Conservation (phyloP, 1,140 invertebrate species). For the Drosophila asahinai region DNA sequence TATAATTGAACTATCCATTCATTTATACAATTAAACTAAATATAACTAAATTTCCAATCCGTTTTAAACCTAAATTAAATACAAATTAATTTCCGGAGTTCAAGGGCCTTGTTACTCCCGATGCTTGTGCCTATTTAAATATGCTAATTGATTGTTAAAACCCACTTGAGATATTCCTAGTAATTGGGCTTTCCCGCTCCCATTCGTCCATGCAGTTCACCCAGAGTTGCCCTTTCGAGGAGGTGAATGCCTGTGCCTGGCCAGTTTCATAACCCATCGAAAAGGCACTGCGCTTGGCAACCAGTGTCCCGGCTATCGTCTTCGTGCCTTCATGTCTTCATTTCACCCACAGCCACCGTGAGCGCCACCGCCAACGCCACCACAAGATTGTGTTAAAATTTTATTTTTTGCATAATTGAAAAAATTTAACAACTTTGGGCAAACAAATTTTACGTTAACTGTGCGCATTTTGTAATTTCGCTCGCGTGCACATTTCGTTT, state of each 20-base stretch:
- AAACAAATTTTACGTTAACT: slow-evolving; percentile 62
- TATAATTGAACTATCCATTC: background rate
- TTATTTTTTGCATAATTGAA: slow-evolving; percentile 68
- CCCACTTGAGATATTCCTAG: background rate
- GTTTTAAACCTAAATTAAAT: too few species aligned
- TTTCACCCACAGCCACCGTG: slow-evolving; percentile 19
- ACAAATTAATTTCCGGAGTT: too few species aligned
- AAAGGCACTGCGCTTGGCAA: slow-evolving; percentile 10
- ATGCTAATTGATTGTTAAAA: slow-evolving; percentile 8
- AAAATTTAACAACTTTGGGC: slow-evolving; percentile 66
- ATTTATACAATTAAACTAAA: too few species aligned
- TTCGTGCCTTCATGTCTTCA: slow-evolving; percentile 38
- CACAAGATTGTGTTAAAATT: slow-evolving; percentile 57
- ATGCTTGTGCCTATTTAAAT: background rate
- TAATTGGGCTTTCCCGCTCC: slow-evolving; percentile 10
- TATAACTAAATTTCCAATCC: too few species aligned
- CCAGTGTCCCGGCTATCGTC: slow-evolving; percentile 21
- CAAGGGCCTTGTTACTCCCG: background rate
- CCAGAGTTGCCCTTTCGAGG: slow-evolving; percentile 23
- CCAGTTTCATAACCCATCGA: slow-evolving; percentile 36
- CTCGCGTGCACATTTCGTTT: slow-evolving; percentile 70
- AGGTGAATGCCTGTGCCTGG: slow-evolving; percentile 32
- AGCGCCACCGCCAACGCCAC: slow-evolving; percentile 29
- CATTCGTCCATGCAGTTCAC: background rate
- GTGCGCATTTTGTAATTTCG: slow-evolving; percentile 72